Evolutionary conservation across 2,797 vertebrate species (phyloP), one percentile per base, ranked within the genome.

Genomic region (Tragelaphus eurycerus): DNA sequence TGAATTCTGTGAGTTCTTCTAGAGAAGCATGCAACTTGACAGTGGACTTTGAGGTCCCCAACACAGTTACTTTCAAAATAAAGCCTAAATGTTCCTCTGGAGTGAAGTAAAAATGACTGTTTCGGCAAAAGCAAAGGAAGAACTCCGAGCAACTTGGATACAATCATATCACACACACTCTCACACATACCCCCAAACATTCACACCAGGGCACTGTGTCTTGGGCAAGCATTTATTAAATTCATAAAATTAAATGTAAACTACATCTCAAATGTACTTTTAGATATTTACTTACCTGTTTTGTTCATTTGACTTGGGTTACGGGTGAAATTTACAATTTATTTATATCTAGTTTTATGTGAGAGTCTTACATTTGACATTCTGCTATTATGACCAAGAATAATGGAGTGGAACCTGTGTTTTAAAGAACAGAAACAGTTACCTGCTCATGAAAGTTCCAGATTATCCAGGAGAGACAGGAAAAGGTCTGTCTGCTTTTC

Each of bases 221-320:
- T 90, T 60, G 21, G 11, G n/a, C 15, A 81, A 59, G 14, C 12
- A 79, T 57, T 67, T 9, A 83, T 78, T 25, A 87, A 83, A 52
- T 34, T 92, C 31, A 59, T 57, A 82, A 82, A 64, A 54, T 48
- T 67, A n/a, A 90, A 21, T 64, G 11, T 76, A 67, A 74, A 92
- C 0, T 43, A 13, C 31, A 86, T 74, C 16, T 1, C 27, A 71
- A 50, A 27, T 19, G n/a, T 52, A 46, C 13, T 74, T 78, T 83
- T 84, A 93, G 29, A 14, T 67, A 14, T 14, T 52, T 46, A 83
- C 31, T n/a, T 16, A 46, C 48, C 38, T 57, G 6, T 78, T 78
- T 90, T 74, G 38, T 43, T 74, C 71, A 4, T 43, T 74, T 25
- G 17, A 62, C 90, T 86, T 79, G 12, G 48, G 16, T 29, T 60